phyloP scores from a whole-genome alignment of 2,113 vertebrate genomes.

The Xerus inauris region DNA sequence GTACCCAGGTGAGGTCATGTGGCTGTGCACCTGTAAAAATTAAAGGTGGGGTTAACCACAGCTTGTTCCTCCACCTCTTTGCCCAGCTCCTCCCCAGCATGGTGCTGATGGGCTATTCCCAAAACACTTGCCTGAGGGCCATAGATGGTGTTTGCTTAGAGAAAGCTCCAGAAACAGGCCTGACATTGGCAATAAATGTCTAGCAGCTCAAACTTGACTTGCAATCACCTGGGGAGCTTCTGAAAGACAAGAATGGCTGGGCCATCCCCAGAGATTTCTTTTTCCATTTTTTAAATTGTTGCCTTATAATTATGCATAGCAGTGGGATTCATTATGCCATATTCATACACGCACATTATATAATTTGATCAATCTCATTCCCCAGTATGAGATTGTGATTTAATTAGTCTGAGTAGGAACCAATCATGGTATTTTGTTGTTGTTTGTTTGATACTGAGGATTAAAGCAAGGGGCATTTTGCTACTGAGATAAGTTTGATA shows the following conservation, averaged over 20 bases:
- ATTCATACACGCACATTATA: no score
- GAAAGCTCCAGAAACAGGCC: conserved; percentile 29
- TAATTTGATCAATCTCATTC: no score
- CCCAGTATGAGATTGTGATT: background rate
- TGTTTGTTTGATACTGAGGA: background rate
- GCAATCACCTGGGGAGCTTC: conserved; percentile 1
- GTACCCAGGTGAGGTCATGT: conserved; percentile 68
- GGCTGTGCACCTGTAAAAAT: conserved; percentile 61
- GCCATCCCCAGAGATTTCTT: background rate
- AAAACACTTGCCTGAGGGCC: conserved; percentile 39
- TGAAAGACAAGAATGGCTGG: background rate
- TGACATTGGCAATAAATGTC: background rate
- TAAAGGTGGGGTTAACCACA: conserved; percentile 45
- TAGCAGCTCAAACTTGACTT: background rate
- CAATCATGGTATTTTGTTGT: background rate
- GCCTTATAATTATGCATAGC: no score
- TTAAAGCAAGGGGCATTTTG: no score
- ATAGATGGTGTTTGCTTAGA: conserved; percentile 8
- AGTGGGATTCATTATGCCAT: no score
- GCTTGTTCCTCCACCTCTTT: background rate
- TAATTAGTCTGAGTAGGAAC: background rate
- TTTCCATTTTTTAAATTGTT: no score
- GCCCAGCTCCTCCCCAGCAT: background rate
- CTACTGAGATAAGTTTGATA: no score
- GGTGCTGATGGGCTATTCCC: background rate